Conservation (phyloP, 2,797 vertebrate genomes). For the Characodon lateralis region DNA sequence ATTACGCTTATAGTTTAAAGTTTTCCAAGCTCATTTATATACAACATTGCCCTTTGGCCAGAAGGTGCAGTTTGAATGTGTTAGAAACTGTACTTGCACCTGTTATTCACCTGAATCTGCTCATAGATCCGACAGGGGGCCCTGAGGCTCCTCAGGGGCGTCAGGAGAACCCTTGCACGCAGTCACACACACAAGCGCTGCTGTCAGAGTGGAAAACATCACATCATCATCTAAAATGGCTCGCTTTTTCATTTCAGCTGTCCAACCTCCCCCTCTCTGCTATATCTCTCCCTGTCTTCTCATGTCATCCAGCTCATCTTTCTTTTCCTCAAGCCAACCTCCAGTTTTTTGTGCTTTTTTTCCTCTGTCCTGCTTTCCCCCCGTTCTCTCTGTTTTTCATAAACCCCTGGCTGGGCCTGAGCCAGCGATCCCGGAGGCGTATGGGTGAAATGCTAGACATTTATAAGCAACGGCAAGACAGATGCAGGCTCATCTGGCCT, state of each 20-base stretch:
- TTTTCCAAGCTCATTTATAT: not conserved
- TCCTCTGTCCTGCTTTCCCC: slow-evolving; percentile 7
- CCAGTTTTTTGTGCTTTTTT: slow-evolving; percentile 1
- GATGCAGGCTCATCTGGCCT: slow-evolving; percentile 74
- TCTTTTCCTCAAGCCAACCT: slow-evolving; percentile 36
- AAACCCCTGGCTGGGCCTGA: slow-evolving; percentile 72
- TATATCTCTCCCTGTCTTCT: slow-evolving; percentile 66
- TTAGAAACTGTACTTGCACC: slow-evolving; percentile 50
- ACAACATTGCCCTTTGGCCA: slow-evolving; percentile 8
- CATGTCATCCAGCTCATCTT: slow-evolving; percentile 63
- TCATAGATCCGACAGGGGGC: slow-evolving; percentile 37
- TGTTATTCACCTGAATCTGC: slow-evolving; percentile 67
- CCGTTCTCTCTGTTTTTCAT: slow-evolving; percentile 78
- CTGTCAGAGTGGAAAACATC: slow-evolving; percentile 67
- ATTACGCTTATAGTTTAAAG: slow-evolving; percentile 4
- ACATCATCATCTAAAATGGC: slow-evolving; percentile 63
- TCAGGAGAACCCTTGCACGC: slow-evolving; percentile 49
- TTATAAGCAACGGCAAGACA: slow-evolving; percentile 76
- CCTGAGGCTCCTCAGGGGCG: slow-evolving; percentile 71
- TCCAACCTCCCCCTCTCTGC: slow-evolving; percentile 49
- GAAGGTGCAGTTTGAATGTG: slow-evolving; percentile 14
- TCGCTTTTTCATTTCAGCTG: slow-evolving; percentile 62
- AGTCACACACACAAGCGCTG: slow-evolving; percentile 17
- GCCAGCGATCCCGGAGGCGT: slow-evolving; percentile 72
- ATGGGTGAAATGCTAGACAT: slow-evolving; percentile 79